Base-by-base conservation (phyloP, 1,140 invertebrate species). In the Drosophila ohnishii region DNA sequence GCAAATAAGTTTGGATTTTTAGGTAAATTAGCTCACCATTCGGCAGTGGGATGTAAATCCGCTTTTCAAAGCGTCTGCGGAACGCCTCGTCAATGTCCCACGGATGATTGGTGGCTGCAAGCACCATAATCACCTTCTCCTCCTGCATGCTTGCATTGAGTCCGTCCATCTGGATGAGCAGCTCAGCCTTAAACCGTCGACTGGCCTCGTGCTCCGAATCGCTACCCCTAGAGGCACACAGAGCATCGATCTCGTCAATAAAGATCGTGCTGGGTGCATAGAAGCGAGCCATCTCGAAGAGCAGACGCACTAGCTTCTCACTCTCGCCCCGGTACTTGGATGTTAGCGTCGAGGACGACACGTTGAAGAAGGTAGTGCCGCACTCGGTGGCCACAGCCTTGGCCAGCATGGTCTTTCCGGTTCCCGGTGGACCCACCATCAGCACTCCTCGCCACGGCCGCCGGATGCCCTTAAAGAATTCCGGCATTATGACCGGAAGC, bases 201-300 rank as follows among this genome's bases (percentile, higher is more conserved):
- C 97, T 98, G n/a, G 99, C 98, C 93, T 99, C 99, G 92, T 99
- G 98, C 92, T 99, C 99, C 1, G 97, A 98, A 84, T 99, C 98
- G 1, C 96, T 97, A 16, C 98, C 98, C 89, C 99, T 93, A 80
- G 97, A 95, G 0, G 98, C 98, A 92, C 98, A 99, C 35, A 99
- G 92, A 0, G 98, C 99, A 93, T 99, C 99, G 74, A 99, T 99
- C 94, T 99, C 99, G 92, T 99, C 99, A 56, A 99, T 97, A 91
- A 99, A 99, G 88, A 99, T 99, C n/a, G 98, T 99, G 81, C 97
- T 98, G 2, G 99, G 99, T 19, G 99, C 98, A 93, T 99, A 98
- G 93, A 99, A 99, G 65, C 98, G 93, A 1, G 98, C 98, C 98
- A 99, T 99, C 94, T 99, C 98, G 93, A 99, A 99, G 2, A 99